Conservation (phyloP, 2,888 invertebrate species). For the Yponomeuta cagnagella region DNA sequence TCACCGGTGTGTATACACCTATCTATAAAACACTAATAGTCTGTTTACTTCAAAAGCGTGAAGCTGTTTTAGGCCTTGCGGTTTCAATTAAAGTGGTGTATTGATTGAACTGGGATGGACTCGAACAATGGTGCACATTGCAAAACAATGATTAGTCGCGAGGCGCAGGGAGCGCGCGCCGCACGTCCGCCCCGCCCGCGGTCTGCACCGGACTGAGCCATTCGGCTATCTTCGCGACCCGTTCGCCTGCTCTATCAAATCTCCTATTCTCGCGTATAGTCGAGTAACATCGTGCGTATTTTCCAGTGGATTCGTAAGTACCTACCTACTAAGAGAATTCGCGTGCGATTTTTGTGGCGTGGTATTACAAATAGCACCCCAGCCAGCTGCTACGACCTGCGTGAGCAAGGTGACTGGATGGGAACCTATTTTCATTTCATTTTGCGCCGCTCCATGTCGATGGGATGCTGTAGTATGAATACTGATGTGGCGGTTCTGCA, state of each 20-base stretch:
- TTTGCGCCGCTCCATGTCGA: conserved; percentile 35
- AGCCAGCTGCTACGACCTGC: conserved; percentile 19
- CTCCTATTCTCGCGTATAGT: neutral
- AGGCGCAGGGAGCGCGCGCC: conserved; percentile 56
- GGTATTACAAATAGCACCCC: neutral
- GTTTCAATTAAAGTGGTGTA: conserved; percentile 49
- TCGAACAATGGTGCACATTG: conserved; percentile 60
- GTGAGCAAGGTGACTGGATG: conserved; percentile 38
- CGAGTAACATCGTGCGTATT: neutral
- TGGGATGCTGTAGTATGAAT: conserved; percentile 22
- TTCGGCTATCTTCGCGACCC: conserved; percentile 9
- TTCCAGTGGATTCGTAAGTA: neutral
- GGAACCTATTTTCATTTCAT: conserved; percentile 47
- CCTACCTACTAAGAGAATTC: neutral
- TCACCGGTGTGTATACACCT: conserved; percentile 38
- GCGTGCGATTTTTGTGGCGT: neutral
- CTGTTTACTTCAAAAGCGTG: conserved; percentile 22
- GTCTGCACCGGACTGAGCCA: conserved; percentile 60
- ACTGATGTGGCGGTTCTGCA: conserved; percentile 8
- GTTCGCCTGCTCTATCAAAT: conserved; percentile 3
- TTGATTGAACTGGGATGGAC: conserved; percentile 61
- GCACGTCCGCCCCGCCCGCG: conserved; percentile 73
- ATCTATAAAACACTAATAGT: conserved; percentile 39
- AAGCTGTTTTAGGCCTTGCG: conserved; percentile 42
- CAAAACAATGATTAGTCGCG: conserved; percentile 64